phyloP scores from a whole-genome alignment of 1,140 invertebrate species.

The Druon quercuslanigerum region DNA sequence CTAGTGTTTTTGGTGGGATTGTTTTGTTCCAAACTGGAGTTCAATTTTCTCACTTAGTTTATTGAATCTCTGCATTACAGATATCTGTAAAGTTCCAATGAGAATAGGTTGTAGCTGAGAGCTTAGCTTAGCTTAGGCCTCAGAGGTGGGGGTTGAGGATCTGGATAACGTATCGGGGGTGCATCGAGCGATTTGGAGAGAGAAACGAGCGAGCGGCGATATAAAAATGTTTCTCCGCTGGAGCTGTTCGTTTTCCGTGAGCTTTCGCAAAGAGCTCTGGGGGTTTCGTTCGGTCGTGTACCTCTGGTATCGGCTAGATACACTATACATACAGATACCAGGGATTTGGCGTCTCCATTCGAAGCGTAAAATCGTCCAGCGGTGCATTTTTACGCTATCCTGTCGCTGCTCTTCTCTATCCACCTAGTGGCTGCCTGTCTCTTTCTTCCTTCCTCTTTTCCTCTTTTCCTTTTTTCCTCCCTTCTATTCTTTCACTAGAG shows the following conservation, averaged over 20 bases:
- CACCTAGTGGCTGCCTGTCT: conserved; percentile 26
- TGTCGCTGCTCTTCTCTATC: neutral
- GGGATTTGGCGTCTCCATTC: conserved; percentile 46
- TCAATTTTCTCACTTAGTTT: too few species aligned
- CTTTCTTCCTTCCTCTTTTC: conserved; percentile 30
- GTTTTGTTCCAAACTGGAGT: too few species aligned
- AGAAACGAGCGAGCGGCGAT: conserved; percentile 46
- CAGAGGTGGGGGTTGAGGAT: conserved; percentile 27
- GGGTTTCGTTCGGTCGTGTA: conserved; percentile 7
- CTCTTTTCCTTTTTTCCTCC: conserved; percentile 17
- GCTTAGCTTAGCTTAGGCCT: too few species aligned
- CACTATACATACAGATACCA: conserved; percentile 23
- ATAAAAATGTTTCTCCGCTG: conserved; percentile 62
- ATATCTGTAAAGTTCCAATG: too few species aligned
- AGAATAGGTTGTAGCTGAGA: too few species aligned
- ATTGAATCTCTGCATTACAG: too few species aligned
- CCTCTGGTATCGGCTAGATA: conserved; percentile 33
- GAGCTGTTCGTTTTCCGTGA: conserved; percentile 47
- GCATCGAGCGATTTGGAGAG: conserved; percentile 61
- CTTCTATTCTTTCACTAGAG: conserved; percentile 47
- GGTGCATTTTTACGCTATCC: conserved; percentile 50
- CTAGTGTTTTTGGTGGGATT: too few species aligned
- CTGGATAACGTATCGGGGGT: conserved; percentile 55
- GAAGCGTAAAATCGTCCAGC: conserved; percentile 62
- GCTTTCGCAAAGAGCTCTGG: neutral